These are phyloP conservation scores for Mola mola DNA, from an alignment of 2,113 vertebrate genomes.

Conservation along the genomic window DNA sequence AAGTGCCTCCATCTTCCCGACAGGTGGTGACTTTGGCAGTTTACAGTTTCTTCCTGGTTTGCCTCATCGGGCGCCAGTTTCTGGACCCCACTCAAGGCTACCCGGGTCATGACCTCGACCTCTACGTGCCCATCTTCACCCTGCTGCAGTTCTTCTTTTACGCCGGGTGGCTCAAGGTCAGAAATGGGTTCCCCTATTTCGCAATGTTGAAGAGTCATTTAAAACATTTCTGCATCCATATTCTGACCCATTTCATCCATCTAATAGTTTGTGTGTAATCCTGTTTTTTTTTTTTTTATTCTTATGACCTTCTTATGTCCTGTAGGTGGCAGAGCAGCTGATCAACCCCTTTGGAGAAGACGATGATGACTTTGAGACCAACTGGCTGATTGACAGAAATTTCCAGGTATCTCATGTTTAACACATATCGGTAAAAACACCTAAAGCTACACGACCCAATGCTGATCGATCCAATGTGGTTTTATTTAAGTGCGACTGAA, in stretches of 20 bases:
- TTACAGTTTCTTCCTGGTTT: slow-evolving; percentile 94
- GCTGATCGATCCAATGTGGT: too few relatives aligned
- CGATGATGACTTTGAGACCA: slow-evolving; percentile 93
- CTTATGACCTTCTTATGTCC: too few relatives aligned
- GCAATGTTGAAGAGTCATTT: too few relatives aligned
- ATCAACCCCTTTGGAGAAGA: slow-evolving; percentile 96
- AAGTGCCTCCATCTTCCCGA: not conserved
- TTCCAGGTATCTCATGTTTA: slow-evolving; percentile 84
- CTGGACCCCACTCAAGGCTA: slow-evolving; percentile 90
- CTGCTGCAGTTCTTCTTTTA: slow-evolving; percentile 96
- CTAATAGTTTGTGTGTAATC: not conserved
- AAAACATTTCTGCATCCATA: too few relatives aligned
- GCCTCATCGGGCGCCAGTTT: slow-evolving; percentile 94
- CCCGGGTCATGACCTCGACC: slow-evolving; percentile 88
- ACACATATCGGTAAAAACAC: too few relatives aligned
- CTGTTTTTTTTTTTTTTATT: not conserved
- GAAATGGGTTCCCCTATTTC: too few relatives aligned
- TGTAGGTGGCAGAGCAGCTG: slow-evolving; percentile 91
- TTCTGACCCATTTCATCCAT: too few relatives aligned
- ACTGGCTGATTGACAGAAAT: slow-evolving; percentile 92
- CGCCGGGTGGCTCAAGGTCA: slow-evolving; percentile 94
- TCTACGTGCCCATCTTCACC: slow-evolving; percentile 93
- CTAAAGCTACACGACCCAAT: too few relatives aligned
- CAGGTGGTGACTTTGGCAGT: slow-evolving; percentile 95
- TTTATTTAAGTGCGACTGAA: too few relatives aligned